Base-by-base conservation (phyloP, 2,797 vertebrate genomes). In the Denticeps clupeoides region DNA sequence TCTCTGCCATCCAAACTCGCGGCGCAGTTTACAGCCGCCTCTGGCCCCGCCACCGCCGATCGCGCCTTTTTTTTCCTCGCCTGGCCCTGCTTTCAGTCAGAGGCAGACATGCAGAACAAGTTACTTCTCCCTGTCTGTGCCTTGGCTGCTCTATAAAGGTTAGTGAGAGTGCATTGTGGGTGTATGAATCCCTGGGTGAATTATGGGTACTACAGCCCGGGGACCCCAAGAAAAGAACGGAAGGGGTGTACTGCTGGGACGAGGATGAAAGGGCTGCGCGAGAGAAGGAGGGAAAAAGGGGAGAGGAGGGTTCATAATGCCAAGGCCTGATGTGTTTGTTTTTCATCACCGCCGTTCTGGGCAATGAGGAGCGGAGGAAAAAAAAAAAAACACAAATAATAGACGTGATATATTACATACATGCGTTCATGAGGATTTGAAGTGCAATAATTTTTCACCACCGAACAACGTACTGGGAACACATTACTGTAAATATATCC, bases 291-390 rank as follows among this genome's bases (percentile, higher is more conserved):
- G 62, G 60, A 71, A 19, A 47, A 18, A 33, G 35, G 22, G 37
- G 37, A 37, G 32, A 13, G 11, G 57, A 77, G 68, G 71, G 77
- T 78, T 81, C 74, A 82, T 58, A 69, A 78, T 84, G 82, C 80
- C 80, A 85, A 83, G 76, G 74, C 72, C 81, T 82, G 78, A 83
- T 82, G 73, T 81, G 77, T 83, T 85, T 85, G 81, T 82, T 84
- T 82, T 82, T 73, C 73, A 83, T 76, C 73, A 70, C 70, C 66
- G 78, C 70, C 73, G 77, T 82, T 82, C 81, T 64, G 74, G 78
- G 76, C 80, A 79, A 71, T 74, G 75, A 78, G 69, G 78, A 70
- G 70, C 45, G 60, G 78, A 73, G 65, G 69, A 48, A 26, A 50
- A 55, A 55, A 58, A 13, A 43, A 56, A 60, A 16, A 19, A 63